Percentiles rank a stretch among this genome's conserved stretches.
phyloP scores from a whole-genome alignment of 2,888 invertebrate species.

The Epistrophe grossulariae region DNA sequence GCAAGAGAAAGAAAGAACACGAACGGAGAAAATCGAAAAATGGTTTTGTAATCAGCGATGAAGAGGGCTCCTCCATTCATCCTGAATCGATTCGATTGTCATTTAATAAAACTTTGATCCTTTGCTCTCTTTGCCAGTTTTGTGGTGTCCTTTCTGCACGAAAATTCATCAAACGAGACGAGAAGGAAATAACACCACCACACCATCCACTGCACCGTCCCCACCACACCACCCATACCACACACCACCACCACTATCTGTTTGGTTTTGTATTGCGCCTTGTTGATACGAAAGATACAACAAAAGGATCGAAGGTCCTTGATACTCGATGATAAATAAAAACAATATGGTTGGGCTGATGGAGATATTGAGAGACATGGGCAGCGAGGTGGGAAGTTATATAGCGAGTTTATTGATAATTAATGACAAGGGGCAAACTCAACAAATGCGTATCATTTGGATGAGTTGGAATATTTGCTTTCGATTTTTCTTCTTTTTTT shows the following conservation, averaged over 20 bases:
- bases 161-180: constrained; percentile 58
- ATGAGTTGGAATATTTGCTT: constrained; percentile 67
- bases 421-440: constrained; percentile 69
- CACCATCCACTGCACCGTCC: neutral
- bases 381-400: constrained; percentile 15
- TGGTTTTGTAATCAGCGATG: constrained; percentile 70
- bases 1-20: constrained; percentile 28
- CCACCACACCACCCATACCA: neutral
- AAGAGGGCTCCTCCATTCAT: constrained; percentile 51
- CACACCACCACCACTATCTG: neutral
- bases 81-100: constrained; percentile 63
- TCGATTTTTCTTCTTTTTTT: constrained; percentile 5
- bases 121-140: constrained; percentile 29
- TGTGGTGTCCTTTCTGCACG: constrained; percentile 44
- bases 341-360: constrained; percentile 1
- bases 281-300: constrained; percentile 34
- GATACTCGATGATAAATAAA: constrained; percentile 55
- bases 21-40: constrained; percentile 52
- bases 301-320: constrained; percentile 50
- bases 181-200: neutral
- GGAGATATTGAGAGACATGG: no score
- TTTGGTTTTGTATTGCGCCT: constrained; percentile 24
- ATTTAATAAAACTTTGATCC: constrained; percentile 65
- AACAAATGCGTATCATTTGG: constrained; percentile 73
- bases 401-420: constrained; percentile 75